Evolutionary conservation across 2,797 vertebrate genomes (phyloP).

Genomic region (Manis javanica): DNA sequence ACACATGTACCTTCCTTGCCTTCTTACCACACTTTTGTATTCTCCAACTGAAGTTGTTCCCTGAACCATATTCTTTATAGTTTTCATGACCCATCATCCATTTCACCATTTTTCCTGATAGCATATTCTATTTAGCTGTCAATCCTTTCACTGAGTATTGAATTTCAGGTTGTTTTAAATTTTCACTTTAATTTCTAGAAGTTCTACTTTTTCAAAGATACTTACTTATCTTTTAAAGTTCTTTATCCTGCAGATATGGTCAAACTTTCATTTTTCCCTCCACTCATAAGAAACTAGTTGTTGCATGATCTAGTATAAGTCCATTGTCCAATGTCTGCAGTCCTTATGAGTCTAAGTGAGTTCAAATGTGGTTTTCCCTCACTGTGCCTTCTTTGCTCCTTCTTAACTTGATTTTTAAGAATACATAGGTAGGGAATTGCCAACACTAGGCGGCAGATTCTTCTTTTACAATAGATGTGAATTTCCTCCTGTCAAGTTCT

Average conservation of each 20-base stretch:
- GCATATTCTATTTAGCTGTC: neutral
- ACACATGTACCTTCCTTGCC: neutral
- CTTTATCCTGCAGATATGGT: neutral
- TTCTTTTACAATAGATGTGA: neutral
- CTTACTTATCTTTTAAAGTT: neutral
- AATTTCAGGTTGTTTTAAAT: neutral
- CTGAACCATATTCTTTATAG: neutral
- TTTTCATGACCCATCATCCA: neutral
- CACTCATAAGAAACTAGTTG: neutral
- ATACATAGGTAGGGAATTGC: neutral
- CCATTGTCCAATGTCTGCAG: neutral
- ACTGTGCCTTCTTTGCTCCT: neutral
- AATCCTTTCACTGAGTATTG: neutral
- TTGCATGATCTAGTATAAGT: neutral
- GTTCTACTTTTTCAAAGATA: neutral
- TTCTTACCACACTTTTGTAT: neutral
- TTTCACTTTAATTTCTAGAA: slow-evolving; percentile 1
- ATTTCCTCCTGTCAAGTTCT: neutral
- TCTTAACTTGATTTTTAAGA: neutral
- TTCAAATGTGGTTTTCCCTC: neutral
- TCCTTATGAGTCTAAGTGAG: neutral
- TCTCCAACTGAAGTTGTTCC: neutral
- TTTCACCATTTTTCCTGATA: neutral
- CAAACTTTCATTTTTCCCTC: neutral
- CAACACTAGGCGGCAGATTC: neutral